A percentile compares a stretch with the other conserved stretches of the same genome.
Conservation (phyloP, 2,797 vertebrate species). For the Pseudochromis fuscus region DNA sequence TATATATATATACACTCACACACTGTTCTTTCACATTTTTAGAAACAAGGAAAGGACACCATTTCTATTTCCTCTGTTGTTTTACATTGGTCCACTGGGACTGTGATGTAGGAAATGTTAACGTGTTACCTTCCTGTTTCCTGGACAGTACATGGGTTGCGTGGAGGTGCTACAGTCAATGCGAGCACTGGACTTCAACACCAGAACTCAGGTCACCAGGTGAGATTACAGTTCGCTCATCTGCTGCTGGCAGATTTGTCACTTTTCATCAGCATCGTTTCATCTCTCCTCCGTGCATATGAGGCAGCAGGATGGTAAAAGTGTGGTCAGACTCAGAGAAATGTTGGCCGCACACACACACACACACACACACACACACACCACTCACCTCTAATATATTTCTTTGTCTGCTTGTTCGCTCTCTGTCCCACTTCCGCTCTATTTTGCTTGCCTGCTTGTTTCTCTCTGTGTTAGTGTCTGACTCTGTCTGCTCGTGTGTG, state of each 20-base stretch:
- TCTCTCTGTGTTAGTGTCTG: conserved; percentile 12
- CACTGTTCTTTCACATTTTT: conserved; percentile 20
- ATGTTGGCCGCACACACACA: not conserved
- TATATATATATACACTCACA: no score
- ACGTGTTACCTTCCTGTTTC: conserved; percentile 74
- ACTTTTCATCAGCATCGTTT: not conserved
- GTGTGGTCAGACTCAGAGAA: conserved; percentile 33
- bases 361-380: not conserved
- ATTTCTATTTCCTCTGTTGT: conserved; percentile 28
- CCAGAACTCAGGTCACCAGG: conserved; percentile 98
- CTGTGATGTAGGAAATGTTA: conserved; percentile 61
- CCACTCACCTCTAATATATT: conserved; percentile 1
- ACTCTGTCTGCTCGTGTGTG: conserved; percentile 17
- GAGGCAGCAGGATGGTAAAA: conserved; percentile 1
- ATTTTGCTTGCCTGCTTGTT: conserved; percentile 13
- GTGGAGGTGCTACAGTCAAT: conserved; percentile 99
- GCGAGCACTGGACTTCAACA: conserved; percentile 97
- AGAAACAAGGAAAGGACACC: conserved; percentile 11
- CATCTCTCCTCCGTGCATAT: not conserved
- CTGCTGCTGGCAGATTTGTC: not conserved
- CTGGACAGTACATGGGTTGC: conserved; percentile 95
- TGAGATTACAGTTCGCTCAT: conserved; percentile 67
- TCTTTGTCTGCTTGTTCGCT: conserved; percentile 14
- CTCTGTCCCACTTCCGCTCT: conserved; percentile 31
- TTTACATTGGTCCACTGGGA: conserved; percentile 21